Base-by-base conservation (phyloP, 1,140 invertebrate species). In the Drosophila parabipectinata region DNA sequence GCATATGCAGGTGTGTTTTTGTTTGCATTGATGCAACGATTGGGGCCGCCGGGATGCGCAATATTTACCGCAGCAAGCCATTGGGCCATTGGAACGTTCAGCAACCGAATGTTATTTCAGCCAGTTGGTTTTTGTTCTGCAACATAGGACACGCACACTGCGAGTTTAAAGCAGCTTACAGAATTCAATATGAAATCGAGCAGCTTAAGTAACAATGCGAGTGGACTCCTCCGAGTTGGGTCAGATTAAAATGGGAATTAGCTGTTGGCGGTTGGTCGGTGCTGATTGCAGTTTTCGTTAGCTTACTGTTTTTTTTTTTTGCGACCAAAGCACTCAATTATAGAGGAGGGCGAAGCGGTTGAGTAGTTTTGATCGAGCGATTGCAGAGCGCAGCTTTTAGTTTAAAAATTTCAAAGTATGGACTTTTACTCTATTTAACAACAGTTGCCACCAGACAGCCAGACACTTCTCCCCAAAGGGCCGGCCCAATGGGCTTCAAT, bases 151-250 rank as follows among this genome's bases (percentile, higher is more conserved):
- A 52, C 26, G 18, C 51, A 34, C 24, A 56, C 9, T 30, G n/a
- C 9, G 64, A 69, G 30, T 69, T 69, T 56, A 69, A 69, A 69
- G 63, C 63, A 6, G 66, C 51, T 69, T 69, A 57, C 52, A 37
- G 64, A 69, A 48, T 56, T 50, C 50, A 69, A 69, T 68, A 68
- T 67, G 63, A 68, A 69, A 69, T 68, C 63, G 44, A 56, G 39
- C 44, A 69, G 66, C 53, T 68, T 57, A 64, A 56, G 34, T 26
- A 24, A 50, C 34, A 48, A 21, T 32, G 51, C n/a, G 1, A n/a
- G 15, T 12, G 32, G 32, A 55, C 41, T 69, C 50, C 64, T 30
- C 44, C 32, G 26, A 24, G 18, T 30, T 67, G 32, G 8, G 26
- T 15, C 21, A 41, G 51, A 45, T 69, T 69, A 69, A 69, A 69